Base-by-base conservation (phyloP, 2,888 invertebrate genomes). In the Acanthopleura granulata region DNA sequence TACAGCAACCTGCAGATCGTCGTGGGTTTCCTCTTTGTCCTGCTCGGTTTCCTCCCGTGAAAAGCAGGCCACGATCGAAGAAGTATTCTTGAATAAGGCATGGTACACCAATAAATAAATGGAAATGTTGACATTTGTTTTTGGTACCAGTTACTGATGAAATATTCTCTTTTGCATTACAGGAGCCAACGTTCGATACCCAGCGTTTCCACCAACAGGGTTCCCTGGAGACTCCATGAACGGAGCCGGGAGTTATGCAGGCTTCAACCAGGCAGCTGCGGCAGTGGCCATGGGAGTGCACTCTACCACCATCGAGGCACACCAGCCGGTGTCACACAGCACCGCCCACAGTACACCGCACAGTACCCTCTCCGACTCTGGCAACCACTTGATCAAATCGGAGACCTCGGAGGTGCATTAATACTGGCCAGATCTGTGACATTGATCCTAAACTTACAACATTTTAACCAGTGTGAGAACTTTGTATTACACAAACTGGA, bases 291-390 rank as follows among this genome's bases (percentile, higher is more conserved):
- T 85, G 74, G 85, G 85, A 25, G 86, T 88, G 15, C 87, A 87
- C 78, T 87, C 87, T 15, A 87, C 88, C 73, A 86, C 88, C 50
- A 79, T 82, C 73, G 87, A 87, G 74, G 81, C 83, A 62, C 87
- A 86, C 75, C 86, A 84, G 11, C 82, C 84, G 27, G 86, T 84
- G 72, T 82, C 83, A 51, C 87, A 85, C 77, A 81, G 82, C 76
- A 83, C 85, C 22, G 82, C 85, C 50, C 85, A 84, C 77, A 81
- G 81, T 50, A 84, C 83, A 62, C 83, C 86, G 40, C 86, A 87
- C 83, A 85, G 84, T 77, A 84, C 87, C 49, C 82, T 86, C 75
- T 78, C 84, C 22, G 88, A 88, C 74, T 79, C 84, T 22, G 82
- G 81, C 76, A 85, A 86, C 76, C 86, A 86, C 82, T 77, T 86